phyloP scores from a whole-genome alignment of 2,113 vertebrate species.

The Brachypodius melanocephalos region DNA sequence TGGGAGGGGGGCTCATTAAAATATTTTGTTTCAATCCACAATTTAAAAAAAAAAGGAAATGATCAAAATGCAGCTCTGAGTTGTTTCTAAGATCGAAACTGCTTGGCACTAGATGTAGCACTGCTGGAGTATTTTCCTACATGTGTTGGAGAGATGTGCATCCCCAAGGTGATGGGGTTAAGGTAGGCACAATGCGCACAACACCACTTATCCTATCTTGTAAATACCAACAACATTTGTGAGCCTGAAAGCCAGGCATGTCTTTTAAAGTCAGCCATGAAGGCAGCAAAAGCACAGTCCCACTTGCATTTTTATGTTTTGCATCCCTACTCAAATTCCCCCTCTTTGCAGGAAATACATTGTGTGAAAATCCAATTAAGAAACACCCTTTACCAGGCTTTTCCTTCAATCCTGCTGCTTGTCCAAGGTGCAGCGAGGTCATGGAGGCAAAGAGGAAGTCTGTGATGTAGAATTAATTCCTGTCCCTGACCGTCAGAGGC shows the following conservation, averaged over 20 bases:
- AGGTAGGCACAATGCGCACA: neutral
- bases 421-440: neutral
- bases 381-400: neutral
- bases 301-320: neutral
- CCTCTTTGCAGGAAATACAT: neutral
- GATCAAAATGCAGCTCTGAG: slow-evolving; percentile 5
- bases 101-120: neutral
- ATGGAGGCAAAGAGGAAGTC: neutral
- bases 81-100: neutral
- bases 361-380: neutral
- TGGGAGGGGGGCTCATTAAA: slow-evolving; percentile 8
- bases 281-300: neutral
- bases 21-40: slow-evolving; percentile 8
- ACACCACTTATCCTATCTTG: neutral
- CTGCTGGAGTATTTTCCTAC: neutral
- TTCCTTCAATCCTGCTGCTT: neutral
- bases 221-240: neutral
- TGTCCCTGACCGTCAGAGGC: neutral
- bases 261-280: neutral
- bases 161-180: neutral
- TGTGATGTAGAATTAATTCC: neutral
- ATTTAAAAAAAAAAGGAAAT: neutral
- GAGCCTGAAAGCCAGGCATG: neutral
- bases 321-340: neutral
- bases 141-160: fast-evolving